Percentiles rank a stretch among this genome's conserved stretches.
Conservation (phyloP, 2,797 vertebrate species). For the Mastacembelus armatus region DNA sequence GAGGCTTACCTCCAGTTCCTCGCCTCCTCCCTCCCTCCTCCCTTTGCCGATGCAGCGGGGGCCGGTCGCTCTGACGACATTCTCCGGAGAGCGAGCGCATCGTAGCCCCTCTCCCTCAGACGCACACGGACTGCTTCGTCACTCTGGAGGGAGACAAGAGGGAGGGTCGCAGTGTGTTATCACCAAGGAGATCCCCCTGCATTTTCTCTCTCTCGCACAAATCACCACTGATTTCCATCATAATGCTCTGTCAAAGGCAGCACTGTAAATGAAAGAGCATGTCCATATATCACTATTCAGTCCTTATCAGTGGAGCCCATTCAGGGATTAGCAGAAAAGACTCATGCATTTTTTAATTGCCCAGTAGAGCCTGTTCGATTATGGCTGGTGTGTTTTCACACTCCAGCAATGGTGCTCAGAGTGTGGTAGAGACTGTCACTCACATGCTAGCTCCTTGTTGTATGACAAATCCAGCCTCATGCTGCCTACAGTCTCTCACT, state of each 20-base stretch:
- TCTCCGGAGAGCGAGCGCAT: conserved; percentile 91
- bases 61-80: conserved; percentile 88
- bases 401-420: too few relatives aligned
- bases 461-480: conserved; percentile 21
- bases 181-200: conserved; percentile 83
- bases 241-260: conserved; percentile 71
- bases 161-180: conserved; percentile 62
- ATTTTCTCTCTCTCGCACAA: conserved; percentile 67
- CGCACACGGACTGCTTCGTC: conserved; percentile 88
- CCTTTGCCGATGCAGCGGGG: conserved; percentile 79
- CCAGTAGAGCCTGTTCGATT: conserved; percentile 64
- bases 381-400: conserved; percentile 51
- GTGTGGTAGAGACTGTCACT: conserved; percentile 24
- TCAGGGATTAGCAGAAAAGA: conserved; percentile 72
- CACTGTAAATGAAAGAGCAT: conserved; percentile 73
- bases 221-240: conserved; percentile 82
- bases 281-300: conserved; percentile 77
- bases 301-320: conserved; percentile 73
- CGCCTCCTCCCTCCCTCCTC: conserved; percentile 83
- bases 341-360: conserved; percentile 77
- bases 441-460: conserved; percentile 11
- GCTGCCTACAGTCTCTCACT: neutral
- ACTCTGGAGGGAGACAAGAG: conserved; percentile 74
- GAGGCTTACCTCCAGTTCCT: conserved; percentile 89
- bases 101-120: conserved; percentile 87